phyloP scores from a whole-genome alignment of 2,888 invertebrate species.

The Cosmia pyralina region DNA sequence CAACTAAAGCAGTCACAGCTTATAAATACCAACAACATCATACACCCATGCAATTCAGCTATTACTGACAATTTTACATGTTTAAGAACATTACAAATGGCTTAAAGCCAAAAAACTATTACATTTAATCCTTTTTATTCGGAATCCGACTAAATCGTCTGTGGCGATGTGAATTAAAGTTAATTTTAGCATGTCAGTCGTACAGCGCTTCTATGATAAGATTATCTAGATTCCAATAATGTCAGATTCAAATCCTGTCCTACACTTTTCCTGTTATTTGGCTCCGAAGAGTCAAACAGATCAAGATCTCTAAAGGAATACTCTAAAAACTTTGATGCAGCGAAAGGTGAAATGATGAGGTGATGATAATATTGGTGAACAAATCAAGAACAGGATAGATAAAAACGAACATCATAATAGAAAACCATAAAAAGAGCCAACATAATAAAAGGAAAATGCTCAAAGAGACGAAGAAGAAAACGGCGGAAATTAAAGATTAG shows the following conservation, averaged over 20 bases:
- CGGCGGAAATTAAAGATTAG: not conserved
- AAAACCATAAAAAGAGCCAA: not conserved
- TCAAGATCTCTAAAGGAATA: slow-evolving; percentile 21
- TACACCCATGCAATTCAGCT: slow-evolving; percentile 9
- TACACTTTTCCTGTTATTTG: too few relatives aligned
- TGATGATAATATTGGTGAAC: not conserved
- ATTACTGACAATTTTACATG: slow-evolving; percentile 2
- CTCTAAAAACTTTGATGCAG: slow-evolving; percentile 34
- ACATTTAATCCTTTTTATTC: too few relatives aligned
- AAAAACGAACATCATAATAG: not conserved
- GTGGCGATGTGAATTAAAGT: too few relatives aligned
- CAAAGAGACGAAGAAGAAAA: not conserved
- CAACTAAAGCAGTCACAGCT: not conserved
- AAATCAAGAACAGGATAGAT: not conserved
- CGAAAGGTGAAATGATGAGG: not conserved
- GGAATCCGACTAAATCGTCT: not conserved
- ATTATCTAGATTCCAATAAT: too few relatives aligned
- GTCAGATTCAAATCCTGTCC: too few relatives aligned
- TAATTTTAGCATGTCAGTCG: too few relatives aligned
- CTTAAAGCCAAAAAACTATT: slow-evolving; percentile 3
- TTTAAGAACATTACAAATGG: slow-evolving; percentile 1
- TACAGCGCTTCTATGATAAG: too few relatives aligned
- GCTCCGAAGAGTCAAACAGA: slow-evolving; percentile 1
- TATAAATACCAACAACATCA: not conserved
- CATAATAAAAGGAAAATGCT: too few relatives aligned